Base-by-base conservation (phyloP, 2,888 invertebrate genomes). In the Dexiosoma caninum region DNA sequence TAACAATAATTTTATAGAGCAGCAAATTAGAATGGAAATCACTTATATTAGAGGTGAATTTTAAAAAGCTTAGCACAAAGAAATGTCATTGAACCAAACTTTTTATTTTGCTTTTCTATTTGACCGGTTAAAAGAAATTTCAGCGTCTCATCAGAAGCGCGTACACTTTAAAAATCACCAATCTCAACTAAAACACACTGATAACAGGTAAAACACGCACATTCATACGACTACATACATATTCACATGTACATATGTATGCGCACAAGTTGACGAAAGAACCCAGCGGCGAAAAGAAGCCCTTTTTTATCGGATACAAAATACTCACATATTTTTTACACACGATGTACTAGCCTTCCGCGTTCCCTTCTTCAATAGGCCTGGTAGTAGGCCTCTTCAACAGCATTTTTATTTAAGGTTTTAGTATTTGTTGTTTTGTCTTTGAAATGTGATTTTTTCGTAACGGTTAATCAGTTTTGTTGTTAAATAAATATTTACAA, bases 61-160 rank as follows among this genome's bases (percentile, higher is more conserved):
- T 59, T 14, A 37, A 51, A 19, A 3, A 8, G 23, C 32, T 59
- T 35, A 23, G 19, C 23, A 53, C 35, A 53, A 32, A 59, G 27
- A 42, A 64, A 75, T 49, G 64, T 66, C 57, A 49, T 66, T 74
- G 74, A 74, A 74, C 74, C 12, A 16, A 55, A 27, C 30, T 55
- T 35, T 37, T 60, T 9, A 1, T 14, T 30, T 30, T 37, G 12
- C 44, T 32, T 40, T 40, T 37, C 2, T 19, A 27, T 30, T 60
- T 5, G 10, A n/a, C 16, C 8, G 10, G n/a, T 32, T 16, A 44
- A 32, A 19, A 16, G 7, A 71, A 27, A 1, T 32, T 44, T 40
- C 42, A 35, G 30, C 16, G 27, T 46, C 37, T 46, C 23, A 76
- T 76, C 76, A 69, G 46, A 42, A 27, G 30, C 16, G 1, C 40